These are phyloP conservation scores for Xenopus laevis DNA, from an alignment of 2,113 vertebrate species.

Conservation along the genomic window DNA sequence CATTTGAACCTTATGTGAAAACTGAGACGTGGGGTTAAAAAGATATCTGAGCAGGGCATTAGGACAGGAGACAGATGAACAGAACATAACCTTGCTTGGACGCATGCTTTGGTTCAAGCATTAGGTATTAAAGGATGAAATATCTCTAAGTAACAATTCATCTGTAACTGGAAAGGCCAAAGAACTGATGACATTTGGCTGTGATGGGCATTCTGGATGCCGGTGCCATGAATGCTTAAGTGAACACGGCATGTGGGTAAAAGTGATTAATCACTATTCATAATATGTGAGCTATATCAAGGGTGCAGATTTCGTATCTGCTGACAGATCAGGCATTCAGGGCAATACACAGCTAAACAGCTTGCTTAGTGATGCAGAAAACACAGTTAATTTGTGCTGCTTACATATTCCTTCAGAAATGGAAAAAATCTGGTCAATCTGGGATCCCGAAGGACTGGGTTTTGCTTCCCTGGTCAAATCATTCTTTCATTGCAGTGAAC, in stretches of 20 bases:
- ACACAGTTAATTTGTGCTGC: conserved; percentile 16
- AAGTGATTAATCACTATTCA: conserved; percentile 38
- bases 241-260: conserved; percentile 44
- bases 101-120: conserved; percentile 71
- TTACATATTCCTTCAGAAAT: conserved; percentile 1
- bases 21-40: conserved; percentile 59
- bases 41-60: conserved; percentile 60
- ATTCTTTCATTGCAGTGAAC: not conserved
- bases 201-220: conserved; percentile 55
- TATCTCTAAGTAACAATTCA: conserved; percentile 71
- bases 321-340: not conserved
- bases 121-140: conserved; percentile 72
- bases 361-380: conserved; percentile 11
- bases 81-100: conserved; percentile 66
- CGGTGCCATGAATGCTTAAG: conserved; percentile 56
- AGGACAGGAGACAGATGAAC: conserved; percentile 68
- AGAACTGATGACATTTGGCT: conserved; percentile 69
- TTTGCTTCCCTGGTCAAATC: not conserved
- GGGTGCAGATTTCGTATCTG: not conserved
- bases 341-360: conserved; percentile 7
- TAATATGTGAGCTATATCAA: conserved; percentile 22
- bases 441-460: not conserved
- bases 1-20: conserved; percentile 64
- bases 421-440: not conserved
- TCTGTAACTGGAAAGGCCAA: conserved; percentile 72